Evolutionary conservation across 1,140 invertebrate genomes (phyloP), one percentile per base, ranked within the genome.

Genomic region (Drosophila auraria): DNA sequence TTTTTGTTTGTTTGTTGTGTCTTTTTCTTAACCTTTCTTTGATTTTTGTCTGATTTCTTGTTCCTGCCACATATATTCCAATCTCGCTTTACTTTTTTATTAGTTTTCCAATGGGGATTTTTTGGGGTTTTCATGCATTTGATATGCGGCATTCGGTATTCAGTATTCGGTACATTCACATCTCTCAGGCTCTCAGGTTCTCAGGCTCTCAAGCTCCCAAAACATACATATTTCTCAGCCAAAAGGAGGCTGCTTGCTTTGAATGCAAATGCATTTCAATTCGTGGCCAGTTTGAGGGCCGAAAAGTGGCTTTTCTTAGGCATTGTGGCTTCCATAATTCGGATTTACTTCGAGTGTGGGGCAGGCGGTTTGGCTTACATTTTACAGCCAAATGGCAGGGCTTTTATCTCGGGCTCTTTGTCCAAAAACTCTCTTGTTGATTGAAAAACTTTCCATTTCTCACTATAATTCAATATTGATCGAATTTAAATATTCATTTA

Each of bases 81-180:
- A 73, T 65, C 25, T 72, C 58, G 73, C 77, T 78, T 73, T 77
- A 68, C 79, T 81, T 73, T 87, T 87, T 83, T 80, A 77, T 82
- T 80, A 84, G 76, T 83, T 87, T 87, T 74, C 62, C 76, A 76
- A 83, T 80, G 75, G 57, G 50, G 73, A 20, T n/a, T 77, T 80
- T 56, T 63, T 60, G 60, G 65, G 51, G 63, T 74, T 83, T 79
- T 65, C 60, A 61, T 51, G 54, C 42, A 61, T 59, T 59, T 47
- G 25, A 40, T 47, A 59, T 47, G 27, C 17, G 3, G 57, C 17
- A 59, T 59, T 25, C 11, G 7, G 57, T 12, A 44, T 61, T 61
- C 56, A 15, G 30, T n/a, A 38, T 30, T 36, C n/a, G 9, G 25
- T 9, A 38, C 45, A 69, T 51, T 45, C 53, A 44, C 30, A 20